Percentiles rank a stretch among this genome's conserved stretches.
These are phyloP conservation scores for Sericinus montela DNA, from an alignment of 2,888 invertebrate genomes.

Conservation along the genomic window DNA sequence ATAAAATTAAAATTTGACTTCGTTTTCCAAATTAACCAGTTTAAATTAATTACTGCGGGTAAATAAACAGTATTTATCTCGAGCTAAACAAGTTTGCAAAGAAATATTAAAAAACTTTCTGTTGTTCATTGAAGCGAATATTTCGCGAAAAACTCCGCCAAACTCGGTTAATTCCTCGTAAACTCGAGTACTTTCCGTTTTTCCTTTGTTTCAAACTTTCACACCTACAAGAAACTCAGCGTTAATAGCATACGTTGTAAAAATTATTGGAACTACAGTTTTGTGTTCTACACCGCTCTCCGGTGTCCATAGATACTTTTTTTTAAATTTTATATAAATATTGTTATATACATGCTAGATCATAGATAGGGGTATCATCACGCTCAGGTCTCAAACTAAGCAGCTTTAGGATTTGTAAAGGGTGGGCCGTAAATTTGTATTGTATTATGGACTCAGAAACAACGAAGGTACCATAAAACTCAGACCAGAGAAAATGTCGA, in stretches of 20 bases:
- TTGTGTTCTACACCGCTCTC: too few relatives aligned
- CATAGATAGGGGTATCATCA: too few relatives aligned
- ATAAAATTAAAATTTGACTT: too few relatives aligned
- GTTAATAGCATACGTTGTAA: not conserved
- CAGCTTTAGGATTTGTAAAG: too few relatives aligned
- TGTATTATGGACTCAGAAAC: too few relatives aligned
- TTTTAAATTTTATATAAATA: too few relatives aligned
- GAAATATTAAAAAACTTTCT: not conserved
- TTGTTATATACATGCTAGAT: too few relatives aligned
- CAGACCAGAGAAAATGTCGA: too few relatives aligned
- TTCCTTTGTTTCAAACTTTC: not conserved
- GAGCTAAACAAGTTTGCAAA: not conserved
- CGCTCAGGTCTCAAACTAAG: too few relatives aligned
- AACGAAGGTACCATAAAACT: too few relatives aligned
- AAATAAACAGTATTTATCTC: not conserved
- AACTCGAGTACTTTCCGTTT: not conserved
- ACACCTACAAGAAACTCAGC: not conserved
- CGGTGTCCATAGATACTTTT: too few relatives aligned
- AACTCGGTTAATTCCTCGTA: constrained; percentile 10
- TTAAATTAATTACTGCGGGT: not conserved
- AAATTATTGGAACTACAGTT: not conserved
- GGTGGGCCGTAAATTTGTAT: too few relatives aligned
- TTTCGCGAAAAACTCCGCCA: not conserved
- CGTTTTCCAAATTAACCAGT: not conserved
- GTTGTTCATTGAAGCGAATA: constrained; percentile 1